Conservation (phyloP, 2,113 vertebrate species). For the Bos javanicus region DNA sequence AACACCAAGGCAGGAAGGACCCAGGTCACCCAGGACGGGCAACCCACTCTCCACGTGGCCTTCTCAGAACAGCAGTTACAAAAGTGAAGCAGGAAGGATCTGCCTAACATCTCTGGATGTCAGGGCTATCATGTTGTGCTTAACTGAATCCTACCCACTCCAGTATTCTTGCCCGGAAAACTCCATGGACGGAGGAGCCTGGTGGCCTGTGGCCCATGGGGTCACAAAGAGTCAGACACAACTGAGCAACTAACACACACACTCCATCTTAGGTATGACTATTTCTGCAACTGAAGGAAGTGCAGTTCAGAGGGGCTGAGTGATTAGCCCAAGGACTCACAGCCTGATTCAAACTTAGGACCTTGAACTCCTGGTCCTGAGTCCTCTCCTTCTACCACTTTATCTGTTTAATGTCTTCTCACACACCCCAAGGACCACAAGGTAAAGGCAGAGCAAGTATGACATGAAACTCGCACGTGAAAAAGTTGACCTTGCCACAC, state of each 20-base stretch:
- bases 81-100: background rate
- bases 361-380: background rate
- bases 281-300: background rate
- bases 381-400: background rate
- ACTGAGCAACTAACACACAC: background rate
- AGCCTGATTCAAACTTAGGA: background rate
- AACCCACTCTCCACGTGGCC: background rate
- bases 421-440: background rate
- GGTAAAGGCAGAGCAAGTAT: background rate
- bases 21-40: background rate
- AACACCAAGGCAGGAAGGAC: background rate
- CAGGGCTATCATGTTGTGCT: background rate
- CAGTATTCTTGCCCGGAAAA: background rate
- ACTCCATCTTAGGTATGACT: background rate
- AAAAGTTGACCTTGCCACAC: background rate
- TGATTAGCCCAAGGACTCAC: background rate
- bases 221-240: rapidly evolving
- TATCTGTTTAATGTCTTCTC: background rate
- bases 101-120: background rate
- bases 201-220: background rate
- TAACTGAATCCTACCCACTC: background rate
- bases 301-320: background rate
- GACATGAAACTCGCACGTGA: background rate
- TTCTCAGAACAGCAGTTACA: background rate
- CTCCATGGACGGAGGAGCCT: background rate